Evolutionary conservation across 2,888 invertebrate genomes (phyloP), one percentile per base, ranked within the genome.

Genomic region (Drosophila anomalata): DNA sequence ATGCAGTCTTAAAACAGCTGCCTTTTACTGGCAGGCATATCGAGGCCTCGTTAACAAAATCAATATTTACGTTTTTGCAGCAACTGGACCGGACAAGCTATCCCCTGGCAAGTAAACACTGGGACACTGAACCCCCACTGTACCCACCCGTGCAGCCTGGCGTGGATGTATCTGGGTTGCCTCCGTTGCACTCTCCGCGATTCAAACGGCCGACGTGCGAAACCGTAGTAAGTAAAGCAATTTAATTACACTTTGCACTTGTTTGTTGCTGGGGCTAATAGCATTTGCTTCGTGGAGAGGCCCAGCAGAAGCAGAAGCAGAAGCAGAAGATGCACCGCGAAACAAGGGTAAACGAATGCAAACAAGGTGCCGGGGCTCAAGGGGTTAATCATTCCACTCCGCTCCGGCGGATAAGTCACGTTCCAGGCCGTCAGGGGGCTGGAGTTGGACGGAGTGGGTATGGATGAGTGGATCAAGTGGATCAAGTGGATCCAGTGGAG

Each of bases 191-290:
- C 53, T 68, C 46, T 57, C 54, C 20, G 53, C 60, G 42, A 62
- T 71, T 73, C 52, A 55, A 70, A 53, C 55, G 73, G 26, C 51
- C 69, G 72, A 66, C 66, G 60, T 61, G 87, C 73, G 83, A 83
- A 83, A 82, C 88, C 83, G 86, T 83, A 85, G 88, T 85, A 87
- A 73, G 85, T 87, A 70, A 73, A 85, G 82, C 83, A 81, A 82
- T 79, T 85, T 85, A 87, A 85, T 85, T 87, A 79, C 77, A 75
- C 73, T 76, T 66, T 42, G 61, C 44, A 79, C 61, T 73, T 76
- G 69, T 73, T 74, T 73, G 60, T 59, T 75, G 58, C 51, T 62
- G 58, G 62, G 41, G 82, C 80, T 80, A 79, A 79, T 80, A 77
- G 80, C 79, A 83, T 79, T 79, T 72, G 60, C 60, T 72, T 57